These are phyloP conservation scores for Hiodon alosoides DNA, from an alignment of 2,113 vertebrate species.

Conservation along the genomic window DNA sequence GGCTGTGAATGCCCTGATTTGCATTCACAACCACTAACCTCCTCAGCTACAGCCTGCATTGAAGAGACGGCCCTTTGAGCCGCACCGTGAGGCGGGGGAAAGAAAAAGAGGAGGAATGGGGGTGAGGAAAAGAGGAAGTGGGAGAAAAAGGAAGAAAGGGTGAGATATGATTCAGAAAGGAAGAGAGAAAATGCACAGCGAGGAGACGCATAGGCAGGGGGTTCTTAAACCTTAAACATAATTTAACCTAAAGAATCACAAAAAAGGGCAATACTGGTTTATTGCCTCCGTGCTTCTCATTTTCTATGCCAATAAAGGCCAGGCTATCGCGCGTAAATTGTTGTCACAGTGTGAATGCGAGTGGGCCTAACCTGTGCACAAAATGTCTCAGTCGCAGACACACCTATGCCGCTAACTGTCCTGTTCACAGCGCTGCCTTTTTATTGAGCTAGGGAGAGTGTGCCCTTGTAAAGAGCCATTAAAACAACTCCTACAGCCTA, in stretches of 20 bases:
- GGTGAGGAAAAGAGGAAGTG: neutral
- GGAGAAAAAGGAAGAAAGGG: neutral
- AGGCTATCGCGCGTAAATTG: neutral
- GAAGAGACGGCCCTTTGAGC: constrained; percentile 58
- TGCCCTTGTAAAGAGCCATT: too few relatives aligned
- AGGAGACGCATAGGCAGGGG: neutral
- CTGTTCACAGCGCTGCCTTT: too few relatives aligned
- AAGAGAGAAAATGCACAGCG: neutral
- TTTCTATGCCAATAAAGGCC: neutral
- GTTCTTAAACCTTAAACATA: neutral
- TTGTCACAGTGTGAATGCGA: too few relatives aligned
- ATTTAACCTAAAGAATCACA: neutral
- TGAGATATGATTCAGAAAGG: neutral
- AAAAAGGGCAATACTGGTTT: neutral
- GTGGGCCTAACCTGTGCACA: too few relatives aligned
- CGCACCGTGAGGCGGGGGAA: constrained; percentile 41
- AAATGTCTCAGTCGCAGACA: too few relatives aligned
- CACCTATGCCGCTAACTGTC: too few relatives aligned
- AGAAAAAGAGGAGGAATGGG: constrained; percentile 12
- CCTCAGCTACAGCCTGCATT: constrained; percentile 48
- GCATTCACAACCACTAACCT: constrained; percentile 50
- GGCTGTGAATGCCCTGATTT: constrained; percentile 34
- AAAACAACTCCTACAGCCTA: too few relatives aligned
- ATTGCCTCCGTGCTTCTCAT: neutral
- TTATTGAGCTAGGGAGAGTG: too few relatives aligned